Evolutionary conservation across 2,113 vertebrate genomes (phyloP), one percentile per base, ranked within the genome.

Genomic region (Hystrix cristata): DNA sequence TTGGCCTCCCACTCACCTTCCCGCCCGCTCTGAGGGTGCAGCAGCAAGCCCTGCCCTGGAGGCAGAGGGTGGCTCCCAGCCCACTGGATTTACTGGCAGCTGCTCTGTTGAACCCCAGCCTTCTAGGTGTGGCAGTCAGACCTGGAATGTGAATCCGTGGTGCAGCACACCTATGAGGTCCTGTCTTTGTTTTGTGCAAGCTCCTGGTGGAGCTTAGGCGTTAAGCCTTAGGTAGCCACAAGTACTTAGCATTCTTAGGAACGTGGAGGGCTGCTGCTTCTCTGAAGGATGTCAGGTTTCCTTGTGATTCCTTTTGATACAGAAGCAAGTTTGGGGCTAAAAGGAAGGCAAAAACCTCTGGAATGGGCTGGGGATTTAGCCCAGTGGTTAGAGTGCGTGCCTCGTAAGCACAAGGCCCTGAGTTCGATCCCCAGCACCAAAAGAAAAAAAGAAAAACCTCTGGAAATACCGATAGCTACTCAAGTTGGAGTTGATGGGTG

Each of bases 231-330:
- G 80, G 5, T 65, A 53, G 90, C 3, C 46, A 67, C 31, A 46
- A 16, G 48, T 55, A 27, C 48, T 80, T 46, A 53, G 64, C 46
- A 64, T 89, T 89, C 38, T 79, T 27, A 78, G 64, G 11, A 65
- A 57, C 0, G 19, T 84, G n/a, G 57, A 87, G 89, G 7, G 27
- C 46, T 43, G 48, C 23, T 72, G 10, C 38, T 76, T 90, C 13
- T 94, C 25, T 90, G 8, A 38, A 31, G 29, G 31, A 74, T 83
- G 67, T n/a, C 43, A 16, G 46, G 67, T 90, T 94, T 87, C 57
- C 7, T 79, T 92, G n/a, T 84, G 76, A 55, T 96, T 97, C 43
- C 10, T 27, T 69, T 53, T 55, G 48, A 83, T 53, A 38, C 21
- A 53, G 65, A 82, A 78, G 46, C 31, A 27, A 46, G 43, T 83